A percentile compares a stretch with the other conserved stretches of the same genome.
phyloP scores from a whole-genome alignment of 2,888 invertebrate genomes.

The Tachina lurida region DNA sequence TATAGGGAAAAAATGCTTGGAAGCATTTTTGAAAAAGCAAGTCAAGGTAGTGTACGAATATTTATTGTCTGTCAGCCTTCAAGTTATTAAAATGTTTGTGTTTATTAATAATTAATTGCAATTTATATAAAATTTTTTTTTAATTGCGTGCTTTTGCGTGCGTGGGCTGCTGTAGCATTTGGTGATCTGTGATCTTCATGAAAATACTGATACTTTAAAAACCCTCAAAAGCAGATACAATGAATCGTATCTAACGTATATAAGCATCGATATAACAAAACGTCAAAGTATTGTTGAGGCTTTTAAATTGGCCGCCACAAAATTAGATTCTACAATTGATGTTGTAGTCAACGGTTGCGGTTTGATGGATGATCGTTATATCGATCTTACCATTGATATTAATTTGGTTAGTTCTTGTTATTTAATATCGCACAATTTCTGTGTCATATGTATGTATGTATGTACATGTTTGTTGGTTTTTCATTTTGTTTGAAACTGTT shows the following conservation, averaged over 20 bases:
- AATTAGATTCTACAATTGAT: slow-evolving; percentile 67
- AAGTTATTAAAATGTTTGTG: not conserved
- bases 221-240: slow-evolving; percentile 33
- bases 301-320: slow-evolving; percentile 46
- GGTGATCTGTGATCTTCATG: slow-evolving; percentile 72
- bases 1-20: slow-evolving; percentile 74
- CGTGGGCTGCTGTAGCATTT: slow-evolving; percentile 69
- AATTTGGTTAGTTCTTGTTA: slow-evolving; percentile 83
- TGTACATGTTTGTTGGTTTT: not conserved
- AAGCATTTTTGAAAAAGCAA: slow-evolving; percentile 67
- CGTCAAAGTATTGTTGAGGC: slow-evolving; percentile 64
- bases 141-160: not conserved
- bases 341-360: slow-evolving; percentile 75
- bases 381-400: slow-evolving; percentile 73
- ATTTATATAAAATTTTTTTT: not conserved
- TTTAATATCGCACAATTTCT: slow-evolving; percentile 15
- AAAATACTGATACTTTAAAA: slow-evolving; percentile 54
- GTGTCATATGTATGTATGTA: slow-evolving; percentile 10
- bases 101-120: not conserved
- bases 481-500: slow-evolving; percentile 8
- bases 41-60: slow-evolving; percentile 71
- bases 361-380: slow-evolving; percentile 73
- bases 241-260: slow-evolving; percentile 27
- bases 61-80: not conserved
- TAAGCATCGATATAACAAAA: slow-evolving; percentile 66